Evolutionary conservation across 2,888 invertebrate genomes (phyloP), one percentile per base, ranked within the genome.

Genomic region (Fragum whitleyi): DNA sequence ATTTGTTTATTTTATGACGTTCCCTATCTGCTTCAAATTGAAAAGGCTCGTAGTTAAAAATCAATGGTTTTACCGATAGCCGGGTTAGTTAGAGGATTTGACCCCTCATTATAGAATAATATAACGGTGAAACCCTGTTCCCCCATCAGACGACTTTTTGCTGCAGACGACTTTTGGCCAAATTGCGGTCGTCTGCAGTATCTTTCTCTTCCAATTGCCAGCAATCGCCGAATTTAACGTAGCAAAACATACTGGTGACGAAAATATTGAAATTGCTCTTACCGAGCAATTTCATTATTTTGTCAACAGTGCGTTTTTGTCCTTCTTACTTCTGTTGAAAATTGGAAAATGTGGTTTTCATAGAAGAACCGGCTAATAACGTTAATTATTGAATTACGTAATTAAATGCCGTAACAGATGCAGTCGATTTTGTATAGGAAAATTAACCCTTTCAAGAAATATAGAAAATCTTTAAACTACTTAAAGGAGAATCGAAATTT

Each of bases 311-410:
- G n/a, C n/a, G 47, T 47, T 47, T 47, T 47, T n/a, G 47, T 14
- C 19, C 14, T 47, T 47, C 47, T n/a, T 47, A 36, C 32, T 36
- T 36, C 32, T 36, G 32, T 6, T 36, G 32, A 36, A 36, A 36
- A 36, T 36, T 36, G 32, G 32, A 36, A 36, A 36, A 36, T 36
- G 32, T 36, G 32, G 32, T 36, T 36, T 36, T 3, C 32, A 36
- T 36, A 6, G 32, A 36, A 36, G 32, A 36, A 9, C 32, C 9
- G 29, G 36, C 14, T 32, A 61, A 61, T 61, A n/a, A n/a, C 29
- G 61, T 61, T 61, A 61, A 61, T 61, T 61, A 61, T 61, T 19
- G 32, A 61, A 32, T 61, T 14, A 61, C 32, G 61, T 61, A 61
- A 61, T 32, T 32, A 29, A 57, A 57, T n/a, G 57, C 57, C 23